Evolutionary conservation across 2,888 invertebrate genomes (phyloP).

Genomic region (Chrysina gloriosa): DNA sequence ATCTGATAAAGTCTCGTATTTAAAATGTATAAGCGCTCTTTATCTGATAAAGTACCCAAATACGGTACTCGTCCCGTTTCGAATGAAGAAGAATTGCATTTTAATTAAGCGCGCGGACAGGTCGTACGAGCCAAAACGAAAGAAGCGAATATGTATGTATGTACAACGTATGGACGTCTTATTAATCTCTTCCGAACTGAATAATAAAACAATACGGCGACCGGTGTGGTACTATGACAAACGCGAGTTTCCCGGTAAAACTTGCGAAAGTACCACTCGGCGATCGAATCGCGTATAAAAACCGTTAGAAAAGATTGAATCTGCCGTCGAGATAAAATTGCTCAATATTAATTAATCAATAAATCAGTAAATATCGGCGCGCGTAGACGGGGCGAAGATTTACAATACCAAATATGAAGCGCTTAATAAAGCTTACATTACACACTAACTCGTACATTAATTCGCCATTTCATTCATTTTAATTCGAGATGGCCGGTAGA

Average conservation of each 20-base stretch:
- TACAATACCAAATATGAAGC: slow-evolving; percentile 31
- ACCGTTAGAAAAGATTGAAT: slow-evolving; percentile 23
- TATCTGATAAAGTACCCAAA: slow-evolving; percentile 10
- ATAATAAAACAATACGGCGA: neutral
- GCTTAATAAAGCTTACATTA: slow-evolving; percentile 33
- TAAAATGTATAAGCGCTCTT: too few species aligned
- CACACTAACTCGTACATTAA: slow-evolving; percentile 27
- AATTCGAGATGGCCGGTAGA: slow-evolving; percentile 34
- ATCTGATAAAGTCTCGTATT: too few species aligned
- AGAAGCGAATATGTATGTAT: neutral
- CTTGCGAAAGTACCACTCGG: slow-evolving; percentile 13
- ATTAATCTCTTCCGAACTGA: neutral
- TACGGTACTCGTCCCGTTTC: slow-evolving; percentile 6
- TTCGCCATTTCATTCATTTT: slow-evolving; percentile 37
- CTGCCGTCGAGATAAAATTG: slow-evolving; percentile 18
- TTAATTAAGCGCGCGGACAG: slow-evolving; percentile 12
- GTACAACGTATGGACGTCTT: too few species aligned
- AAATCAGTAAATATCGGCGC: slow-evolving; percentile 27
- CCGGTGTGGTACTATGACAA: neutral
- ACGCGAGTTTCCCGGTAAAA: slow-evolving; percentile 18
- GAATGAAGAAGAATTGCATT: slow-evolving; percentile 22
- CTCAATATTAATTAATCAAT: slow-evolving; percentile 27
- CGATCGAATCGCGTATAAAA: neutral
- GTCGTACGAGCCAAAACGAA: slow-evolving; percentile 1
- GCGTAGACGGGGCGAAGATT: neutral